phyloP scores from a whole-genome alignment of 2,113 vertebrate species.

The Aptenodytes forsteri region DNA sequence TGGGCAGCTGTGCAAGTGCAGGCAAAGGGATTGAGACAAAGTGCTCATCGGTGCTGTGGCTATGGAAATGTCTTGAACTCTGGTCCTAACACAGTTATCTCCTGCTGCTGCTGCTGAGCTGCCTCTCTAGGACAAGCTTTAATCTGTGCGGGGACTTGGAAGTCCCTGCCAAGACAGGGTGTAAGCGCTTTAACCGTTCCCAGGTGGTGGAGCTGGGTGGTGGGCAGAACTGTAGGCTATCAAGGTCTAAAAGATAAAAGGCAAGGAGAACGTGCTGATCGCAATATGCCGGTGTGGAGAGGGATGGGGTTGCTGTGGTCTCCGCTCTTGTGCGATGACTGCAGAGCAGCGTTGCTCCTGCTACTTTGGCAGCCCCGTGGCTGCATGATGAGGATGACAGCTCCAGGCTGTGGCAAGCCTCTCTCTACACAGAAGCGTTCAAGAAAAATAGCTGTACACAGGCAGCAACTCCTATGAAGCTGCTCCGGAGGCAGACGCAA shows the following conservation, averaged over 20 bases:
- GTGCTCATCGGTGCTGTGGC: not conserved
- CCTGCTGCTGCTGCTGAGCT: not conserved
- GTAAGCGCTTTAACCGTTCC: not conserved
- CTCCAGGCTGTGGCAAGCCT: not conserved
- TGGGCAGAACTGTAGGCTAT: not conserved
- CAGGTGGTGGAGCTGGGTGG: not conserved
- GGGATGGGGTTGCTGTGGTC: rapidly evolving
- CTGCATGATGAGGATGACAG: not conserved
- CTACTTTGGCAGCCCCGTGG: not conserved
- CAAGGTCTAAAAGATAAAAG: not conserved
- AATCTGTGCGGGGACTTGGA: not conserved
- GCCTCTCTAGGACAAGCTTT: not conserved
- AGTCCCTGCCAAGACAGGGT: not conserved
- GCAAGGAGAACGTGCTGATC: rapidly evolving
- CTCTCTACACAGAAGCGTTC: not conserved
- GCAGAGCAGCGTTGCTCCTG: rapidly evolving
- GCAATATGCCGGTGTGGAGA: rapidly evolving
- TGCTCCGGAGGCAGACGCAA: rapidly evolving
- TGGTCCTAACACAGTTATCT: not conserved
- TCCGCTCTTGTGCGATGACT: rapidly evolving
- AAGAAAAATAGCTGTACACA: not conserved
- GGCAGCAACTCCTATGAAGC: not conserved
- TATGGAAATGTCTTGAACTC: rapidly evolving
- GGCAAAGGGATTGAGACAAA: not conserved
- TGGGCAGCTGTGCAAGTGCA: not conserved